Evolutionary conservation across 2,888 invertebrate genomes (phyloP), one percentile per base, ranked within the genome.

Genomic region (Drosophila limbata): DNA sequence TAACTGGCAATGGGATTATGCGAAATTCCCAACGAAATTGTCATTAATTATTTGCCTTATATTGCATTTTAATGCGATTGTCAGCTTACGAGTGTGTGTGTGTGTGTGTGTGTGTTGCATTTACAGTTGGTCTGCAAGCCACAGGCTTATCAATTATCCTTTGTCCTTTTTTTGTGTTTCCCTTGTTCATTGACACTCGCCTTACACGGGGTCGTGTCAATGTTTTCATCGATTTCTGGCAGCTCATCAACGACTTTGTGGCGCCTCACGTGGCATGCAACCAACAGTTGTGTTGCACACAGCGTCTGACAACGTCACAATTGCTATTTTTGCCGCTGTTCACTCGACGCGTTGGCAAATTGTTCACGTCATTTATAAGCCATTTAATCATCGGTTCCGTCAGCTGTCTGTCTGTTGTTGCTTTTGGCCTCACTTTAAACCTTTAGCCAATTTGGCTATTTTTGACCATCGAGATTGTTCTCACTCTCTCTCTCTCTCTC

Each of bases 371-470:
- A 85, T 88, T 88, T 82, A 74, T 69, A 87, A 87, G 79, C 71
- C 88, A 53, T 87, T 84, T 83, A 88, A 85, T 83, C 90, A 88
- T 66, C 65, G 62, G 79, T 82, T 85, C 77, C 84, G 81, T 85
- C 87, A 86, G 89, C 84, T 79, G 88, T 66, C 85, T 55, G 53
- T 25, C 25, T 25, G 25, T 6, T 25, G 25, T 47, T 45, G 31
- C 28, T 37, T 48, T 40, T 47, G 35, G 31, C 44, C 62, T 73
- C 81, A 77, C 79, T 79, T 85, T 76, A 70, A 77, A 75, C 79
- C 61, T 42, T 44, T 68, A 31, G 50, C 28, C 61, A 37, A 60
- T 59, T 59, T 35, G 11, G 37, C 45, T 77, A 69, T 70, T 86
- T 74, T 70, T 77, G 69, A 37, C 37, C 21, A 11, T 19, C 35